Evolutionary conservation across 2,113 vertebrate species (phyloP).

Genomic region (Zingel zingel): DNA sequence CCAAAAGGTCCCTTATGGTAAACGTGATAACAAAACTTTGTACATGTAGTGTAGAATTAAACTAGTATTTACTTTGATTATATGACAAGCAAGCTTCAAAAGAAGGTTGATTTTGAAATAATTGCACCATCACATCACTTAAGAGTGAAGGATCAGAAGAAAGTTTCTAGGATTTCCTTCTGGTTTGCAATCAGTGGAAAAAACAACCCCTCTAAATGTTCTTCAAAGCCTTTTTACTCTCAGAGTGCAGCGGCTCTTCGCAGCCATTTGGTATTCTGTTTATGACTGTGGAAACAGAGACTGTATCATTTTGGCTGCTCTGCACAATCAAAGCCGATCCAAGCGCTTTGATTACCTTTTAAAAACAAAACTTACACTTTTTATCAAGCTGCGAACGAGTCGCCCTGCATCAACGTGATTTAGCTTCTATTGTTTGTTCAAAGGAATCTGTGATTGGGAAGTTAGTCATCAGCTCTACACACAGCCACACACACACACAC

Average conservation of each 20-base stretch:
- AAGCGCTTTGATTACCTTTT: conserved; percentile 63
- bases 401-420: conserved; percentile 23
- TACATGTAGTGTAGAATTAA: neutral
- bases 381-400: conserved; percentile 16
- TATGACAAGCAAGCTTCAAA: neutral
- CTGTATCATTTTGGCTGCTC: conserved; percentile 42
- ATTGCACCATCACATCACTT: neutral
- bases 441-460: conserved; percentile 41
- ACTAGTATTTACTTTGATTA: neutral
- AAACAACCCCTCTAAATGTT: conserved; percentile 21
- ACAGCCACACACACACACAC: neutral
- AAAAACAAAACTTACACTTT: conserved; percentile 52
- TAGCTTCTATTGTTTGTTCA: conserved; percentile 42
- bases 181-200: conserved; percentile 3
- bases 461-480: conserved; percentile 30
- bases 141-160: neutral
- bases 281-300: conserved; percentile 42
- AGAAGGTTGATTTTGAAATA: neutral
- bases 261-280: conserved; percentile 60
- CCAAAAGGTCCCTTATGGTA: neutral
- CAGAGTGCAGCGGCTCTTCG: conserved; percentile 30
- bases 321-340: conserved; percentile 57
- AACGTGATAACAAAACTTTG: neutral
- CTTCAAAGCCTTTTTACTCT: conserved; percentile 40
- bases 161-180: conserved; percentile 1